Evolutionary conservation across 2,888 invertebrate species (phyloP).

Genomic region (Chalcis sispes): DNA sequence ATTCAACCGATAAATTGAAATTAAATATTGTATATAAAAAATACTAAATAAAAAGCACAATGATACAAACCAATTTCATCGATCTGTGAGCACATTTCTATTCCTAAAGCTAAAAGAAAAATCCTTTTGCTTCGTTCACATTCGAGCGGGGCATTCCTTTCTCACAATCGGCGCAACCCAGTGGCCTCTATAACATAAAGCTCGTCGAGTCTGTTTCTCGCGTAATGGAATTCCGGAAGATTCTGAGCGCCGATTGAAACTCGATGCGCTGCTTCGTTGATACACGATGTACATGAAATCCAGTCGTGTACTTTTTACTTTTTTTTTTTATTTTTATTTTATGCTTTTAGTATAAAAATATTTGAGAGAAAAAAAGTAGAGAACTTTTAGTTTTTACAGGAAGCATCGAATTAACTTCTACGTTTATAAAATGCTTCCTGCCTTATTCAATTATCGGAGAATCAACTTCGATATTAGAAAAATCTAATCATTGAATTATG

Average conservation of each 20-base stretch:
- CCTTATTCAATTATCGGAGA: constrained; percentile 64
- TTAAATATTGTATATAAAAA: no score
- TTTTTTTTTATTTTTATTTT: constrained; percentile 5
- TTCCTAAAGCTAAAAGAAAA: no score
- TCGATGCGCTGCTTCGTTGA: constrained; percentile 20
- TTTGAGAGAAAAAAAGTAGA: constrained; percentile 13
- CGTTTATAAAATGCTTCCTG: constrained; percentile 71
- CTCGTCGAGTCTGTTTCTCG: not conserved
- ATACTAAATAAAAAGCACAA: no score
- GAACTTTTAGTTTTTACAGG: constrained; percentile 3
- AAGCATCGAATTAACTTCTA: constrained; percentile 12
- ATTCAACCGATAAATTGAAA: no score
- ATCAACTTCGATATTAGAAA: constrained; percentile 68
- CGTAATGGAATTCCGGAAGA: constrained; percentile 12
- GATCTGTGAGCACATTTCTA: no score
- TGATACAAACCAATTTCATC: no score
- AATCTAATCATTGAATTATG: constrained; percentile 71
- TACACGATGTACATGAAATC: constrained; percentile 18
- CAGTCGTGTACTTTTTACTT: not conserved
- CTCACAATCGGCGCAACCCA: constrained; percentile 19
- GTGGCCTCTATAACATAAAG: no score
- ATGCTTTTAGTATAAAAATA: no score
- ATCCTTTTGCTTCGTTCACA: no score
- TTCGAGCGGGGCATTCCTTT: not conserved
- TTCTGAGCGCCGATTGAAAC: constrained; percentile 36